phyloP scores from a whole-genome alignment of 2,888 invertebrate species.

The Maniola hyperantus region DNA sequence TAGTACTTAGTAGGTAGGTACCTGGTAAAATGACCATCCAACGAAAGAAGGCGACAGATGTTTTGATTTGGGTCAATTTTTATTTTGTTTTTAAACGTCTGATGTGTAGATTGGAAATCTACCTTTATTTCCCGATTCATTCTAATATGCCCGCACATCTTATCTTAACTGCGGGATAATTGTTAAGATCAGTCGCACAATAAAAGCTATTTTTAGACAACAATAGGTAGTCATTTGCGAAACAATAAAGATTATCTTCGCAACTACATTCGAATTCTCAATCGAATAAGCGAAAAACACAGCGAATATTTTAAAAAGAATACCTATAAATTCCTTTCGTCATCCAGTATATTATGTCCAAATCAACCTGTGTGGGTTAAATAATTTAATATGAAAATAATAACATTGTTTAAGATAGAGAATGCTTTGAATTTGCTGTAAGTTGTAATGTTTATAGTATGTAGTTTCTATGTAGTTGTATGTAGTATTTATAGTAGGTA shows the following conservation, averaged over 20 bases:
- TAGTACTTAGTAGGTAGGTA: too few species aligned
- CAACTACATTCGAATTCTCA: neutral
- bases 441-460: neutral
- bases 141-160: neutral
- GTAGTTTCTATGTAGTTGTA: neutral
- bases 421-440: neutral
- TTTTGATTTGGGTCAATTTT: neutral
- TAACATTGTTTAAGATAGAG: too few species aligned
- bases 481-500: neutral
- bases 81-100: neutral
- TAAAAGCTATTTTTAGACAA: conserved; percentile 7
- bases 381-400: neutral
- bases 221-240: neutral
- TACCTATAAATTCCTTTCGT: neutral
- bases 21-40: too few species aligned
- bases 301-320: neutral
- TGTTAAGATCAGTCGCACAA: conserved; percentile 1
- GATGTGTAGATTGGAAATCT: neutral
- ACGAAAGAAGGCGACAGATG: too few species aligned
- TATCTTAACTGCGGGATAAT: neutral
- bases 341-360: too few species aligned
- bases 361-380: neutral
- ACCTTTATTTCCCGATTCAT: conserved; percentile 6
- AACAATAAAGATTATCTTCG: neutral
- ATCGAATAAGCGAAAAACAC: neutral